Conservation (phyloP, 2,113 vertebrate species). For the Centropus unirufus region DNA sequence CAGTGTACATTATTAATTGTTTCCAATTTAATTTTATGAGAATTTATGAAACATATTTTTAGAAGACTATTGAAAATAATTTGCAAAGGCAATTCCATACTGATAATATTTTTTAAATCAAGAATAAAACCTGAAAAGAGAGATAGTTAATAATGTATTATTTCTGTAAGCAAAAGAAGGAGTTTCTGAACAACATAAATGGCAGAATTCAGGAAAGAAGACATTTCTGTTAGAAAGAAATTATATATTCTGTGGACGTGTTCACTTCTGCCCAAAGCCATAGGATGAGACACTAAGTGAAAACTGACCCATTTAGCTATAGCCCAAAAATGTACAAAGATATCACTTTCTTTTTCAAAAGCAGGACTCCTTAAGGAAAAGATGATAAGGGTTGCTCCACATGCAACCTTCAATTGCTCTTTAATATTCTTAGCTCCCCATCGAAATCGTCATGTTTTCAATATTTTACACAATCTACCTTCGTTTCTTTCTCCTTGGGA, state of each 20-base stretch:
- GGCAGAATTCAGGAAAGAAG: background rate
- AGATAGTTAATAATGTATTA: background rate
- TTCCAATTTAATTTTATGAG: background rate
- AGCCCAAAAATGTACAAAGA: background rate
- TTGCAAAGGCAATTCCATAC: background rate
- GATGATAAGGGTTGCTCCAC: background rate
- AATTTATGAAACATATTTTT: background rate
- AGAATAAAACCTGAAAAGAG: background rate
- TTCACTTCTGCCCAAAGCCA: slow-evolving; percentile 7
- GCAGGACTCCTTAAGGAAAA: slow-evolving; percentile 8
- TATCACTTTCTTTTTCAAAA: background rate
- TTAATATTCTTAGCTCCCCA: background rate
- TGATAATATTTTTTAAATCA: background rate
- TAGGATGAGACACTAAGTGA: background rate
- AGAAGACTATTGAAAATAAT: background rate
- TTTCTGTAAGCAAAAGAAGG: background rate
- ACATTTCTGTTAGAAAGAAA: background rate
- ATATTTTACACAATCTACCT: background rate
- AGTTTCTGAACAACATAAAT: background rate
- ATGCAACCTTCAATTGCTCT: background rate
- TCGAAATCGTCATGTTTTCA: background rate
- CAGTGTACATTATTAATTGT: background rate
- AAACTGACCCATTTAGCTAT: background rate
- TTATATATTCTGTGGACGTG: background rate
- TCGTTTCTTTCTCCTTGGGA: background rate